Conservation (phyloP, 1,140 invertebrate genomes). For the silkworm (Bombyx mori) region ASM3026992v2 NC_085113.1:6852001-6852500, state of each 20-base stretch:
- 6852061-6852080: constrained; percentile 8
- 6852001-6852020: constrained; percentile 58
- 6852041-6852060: constrained; percentile 47
- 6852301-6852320: constrained; percentile 47
- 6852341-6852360: constrained; percentile 1
- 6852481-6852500: too few species aligned
- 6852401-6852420: too few species aligned
- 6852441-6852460: too few species aligned
- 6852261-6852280: constrained; percentile 34
- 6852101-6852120: too few species aligned
- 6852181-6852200: constrained; percentile 1
- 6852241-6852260: constrained; percentile 36
- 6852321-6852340: constrained; percentile 11
- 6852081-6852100: background rate
- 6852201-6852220: constrained; percentile 32
- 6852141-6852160: too few species aligned
- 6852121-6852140: too few species aligned
- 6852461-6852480: too few species aligned
- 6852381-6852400: background rate
- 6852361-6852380: constrained; percentile 3
- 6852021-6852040: constrained; percentile 69
- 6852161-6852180: too few species aligned
- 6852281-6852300: constrained; percentile 58
- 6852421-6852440: too few species aligned
- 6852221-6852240: constrained; percentile 42